Conservation (phyloP, 2,888 invertebrate genomes). For the Amblyjoppa fuscipennis region DNA sequence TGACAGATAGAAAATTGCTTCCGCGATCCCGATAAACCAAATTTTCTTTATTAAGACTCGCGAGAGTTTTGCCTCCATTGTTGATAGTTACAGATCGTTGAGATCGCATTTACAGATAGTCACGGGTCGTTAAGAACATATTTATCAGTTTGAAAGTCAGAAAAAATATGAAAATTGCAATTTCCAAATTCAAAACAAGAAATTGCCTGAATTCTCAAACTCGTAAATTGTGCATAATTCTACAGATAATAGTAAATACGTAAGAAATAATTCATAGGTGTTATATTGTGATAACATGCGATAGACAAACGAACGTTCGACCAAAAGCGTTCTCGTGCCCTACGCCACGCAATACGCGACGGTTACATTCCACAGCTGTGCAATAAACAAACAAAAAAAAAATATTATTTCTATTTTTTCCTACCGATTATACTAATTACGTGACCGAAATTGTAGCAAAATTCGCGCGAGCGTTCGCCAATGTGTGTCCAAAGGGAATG, state of each 20-base stretch:
- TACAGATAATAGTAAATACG: not conserved
- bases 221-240: not conserved
- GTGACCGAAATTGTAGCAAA: not conserved
- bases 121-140: too few species aligned
- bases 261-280: not conserved
- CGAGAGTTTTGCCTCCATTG: too few species aligned
- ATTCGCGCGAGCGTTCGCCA: constrained; percentile 12
- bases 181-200: not conserved
- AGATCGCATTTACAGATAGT: too few species aligned
- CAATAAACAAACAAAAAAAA: not conserved
- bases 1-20: not conserved
- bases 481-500: constrained; percentile 29
- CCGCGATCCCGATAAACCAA: not conserved
- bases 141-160: not conserved
- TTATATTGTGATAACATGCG: not conserved
- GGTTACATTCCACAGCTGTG: not conserved
- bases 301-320: too few species aligned
- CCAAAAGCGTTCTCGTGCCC: too few species aligned
- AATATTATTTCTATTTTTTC: constrained; percentile 34
- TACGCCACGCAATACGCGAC: constrained; percentile 3
- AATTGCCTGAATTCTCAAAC: not conserved
- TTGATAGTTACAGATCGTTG: too few species aligned
- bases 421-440: constrained; percentile 70
- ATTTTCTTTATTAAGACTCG: too few species aligned
- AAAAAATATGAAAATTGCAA: not conserved